Evolutionary conservation across 2,888 invertebrate species (phyloP).

Genomic region (Cepaea hortensis): DNA sequence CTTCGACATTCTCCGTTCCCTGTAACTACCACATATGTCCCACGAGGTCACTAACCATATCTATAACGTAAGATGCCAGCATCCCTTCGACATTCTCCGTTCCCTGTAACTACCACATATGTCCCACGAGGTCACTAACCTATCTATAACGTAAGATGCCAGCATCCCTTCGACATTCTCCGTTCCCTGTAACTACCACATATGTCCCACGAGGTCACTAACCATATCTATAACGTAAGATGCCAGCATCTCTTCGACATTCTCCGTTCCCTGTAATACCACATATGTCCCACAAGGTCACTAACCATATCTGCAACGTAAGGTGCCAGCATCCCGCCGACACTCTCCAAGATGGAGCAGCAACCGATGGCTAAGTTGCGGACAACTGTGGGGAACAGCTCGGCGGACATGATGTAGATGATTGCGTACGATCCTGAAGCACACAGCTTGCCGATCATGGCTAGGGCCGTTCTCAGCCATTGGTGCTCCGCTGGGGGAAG

Average conservation of each 20-base stretch:
- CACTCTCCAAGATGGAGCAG: conserved; percentile 88
- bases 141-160: conserved; percentile 76
- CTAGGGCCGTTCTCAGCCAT: conserved; percentile 77
- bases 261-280: conserved; percentile 55
- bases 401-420: conserved; percentile 90
- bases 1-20: conserved; percentile 84
- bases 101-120: no score
- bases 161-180: conserved; percentile 90
- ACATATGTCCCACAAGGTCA: no score
- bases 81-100: no score
- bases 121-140: no score
- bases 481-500: background rate
- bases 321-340: conserved; percentile 90
- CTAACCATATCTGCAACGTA: conserved; percentile 80
- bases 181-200: background rate
- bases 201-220: background rate
- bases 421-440: conserved; percentile 89
- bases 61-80: no score
- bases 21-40: no score
- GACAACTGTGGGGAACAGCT: conserved; percentile 92
- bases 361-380: conserved; percentile 90
- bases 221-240: conserved; percentile 83
- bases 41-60: no score
- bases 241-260: conserved; percentile 89
- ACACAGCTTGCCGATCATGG: conserved; percentile 86